These are phyloP conservation scores for Staurois parvus DNA, from an alignment of 2,797 vertebrate species.

Conservation along the genomic window DNA sequence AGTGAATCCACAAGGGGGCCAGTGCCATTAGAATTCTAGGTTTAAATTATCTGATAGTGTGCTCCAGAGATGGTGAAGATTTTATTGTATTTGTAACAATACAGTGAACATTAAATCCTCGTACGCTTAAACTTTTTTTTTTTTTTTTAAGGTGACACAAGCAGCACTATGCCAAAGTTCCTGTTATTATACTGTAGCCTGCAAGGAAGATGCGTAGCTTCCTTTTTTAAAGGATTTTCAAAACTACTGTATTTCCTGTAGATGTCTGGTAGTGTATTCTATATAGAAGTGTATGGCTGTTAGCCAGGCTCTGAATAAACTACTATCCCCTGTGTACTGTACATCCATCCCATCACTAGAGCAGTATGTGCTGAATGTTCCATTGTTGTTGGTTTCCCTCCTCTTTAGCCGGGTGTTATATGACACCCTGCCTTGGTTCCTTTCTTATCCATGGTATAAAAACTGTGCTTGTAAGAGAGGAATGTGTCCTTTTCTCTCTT, in stretches of 20 bases:
- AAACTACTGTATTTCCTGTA: neutral
- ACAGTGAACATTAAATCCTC: too few relatives aligned
- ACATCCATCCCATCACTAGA: neutral
- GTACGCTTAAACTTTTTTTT: too few relatives aligned
- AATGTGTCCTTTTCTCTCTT: constrained; percentile 46
- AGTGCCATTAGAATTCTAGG: neutral
- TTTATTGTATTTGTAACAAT: too few relatives aligned
- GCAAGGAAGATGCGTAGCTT: neutral
- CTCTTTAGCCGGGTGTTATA: constrained; percentile 23
- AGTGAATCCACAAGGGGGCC: too few relatives aligned
- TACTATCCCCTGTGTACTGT: neutral
- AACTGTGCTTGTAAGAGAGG: constrained; percentile 37
- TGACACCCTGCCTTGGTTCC: constrained; percentile 30
- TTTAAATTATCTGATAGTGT: too few relatives aligned
- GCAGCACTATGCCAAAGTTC: neutral
- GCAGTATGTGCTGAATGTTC: constrained; percentile 10
- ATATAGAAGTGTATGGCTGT: constrained; percentile 18
- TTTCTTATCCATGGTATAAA: constrained; percentile 43
- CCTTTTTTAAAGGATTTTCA: neutral
- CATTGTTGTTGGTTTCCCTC: constrained; percentile 26
- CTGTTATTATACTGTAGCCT: neutral
- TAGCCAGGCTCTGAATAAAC: constrained; percentile 7
- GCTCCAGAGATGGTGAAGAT: too few relatives aligned
- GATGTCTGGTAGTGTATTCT: neutral
- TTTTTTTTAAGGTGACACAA: neutral